Percentiles rank a stretch among this genome's conserved stretches.
phyloP scores from a whole-genome alignment of 2,113 vertebrate species.

The Ictalurus punctatus region DNA sequence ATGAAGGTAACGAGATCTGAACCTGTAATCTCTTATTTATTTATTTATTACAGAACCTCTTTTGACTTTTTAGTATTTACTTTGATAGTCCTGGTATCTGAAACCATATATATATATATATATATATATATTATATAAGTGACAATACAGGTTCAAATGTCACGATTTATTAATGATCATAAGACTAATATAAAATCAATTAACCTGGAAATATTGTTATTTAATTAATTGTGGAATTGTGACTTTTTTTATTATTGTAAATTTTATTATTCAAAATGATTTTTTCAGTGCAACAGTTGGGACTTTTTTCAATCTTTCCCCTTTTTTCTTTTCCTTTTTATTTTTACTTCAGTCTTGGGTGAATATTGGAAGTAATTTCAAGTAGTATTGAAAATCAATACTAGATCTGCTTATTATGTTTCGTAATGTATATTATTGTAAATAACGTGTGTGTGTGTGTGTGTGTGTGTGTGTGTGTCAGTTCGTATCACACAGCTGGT shows the following conservation, averaged over 20 bases:
- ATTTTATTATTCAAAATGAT: background rate
- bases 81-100: background rate
- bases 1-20: slow-evolving; percentile 77
- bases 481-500: slow-evolving; percentile 85
- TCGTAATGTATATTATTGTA: background rate
- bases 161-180: background rate
- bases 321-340: background rate
- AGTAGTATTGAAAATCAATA: too few relatives aligned
- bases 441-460: background rate
- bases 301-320: background rate
- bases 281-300: background rate
- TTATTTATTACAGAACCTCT: background rate
- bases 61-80: background rate
- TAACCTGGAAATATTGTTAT: background rate
- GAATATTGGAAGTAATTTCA: background rate
- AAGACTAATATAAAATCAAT: background rate
- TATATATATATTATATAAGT: too few relatives aligned
- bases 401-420: background rate
- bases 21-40: background rate
- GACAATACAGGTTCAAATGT: too few relatives aligned
- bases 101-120: background rate
- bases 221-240: background rate
- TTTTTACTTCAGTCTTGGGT: background rate
- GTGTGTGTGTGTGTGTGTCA: slow-evolving; percentile 50
- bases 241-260: background rate